Percentiles rank a stretch among this genome's conserved stretches.
Conservation (phyloP, 2,797 vertebrate species). For the Hydrolagus colliei region DNA sequence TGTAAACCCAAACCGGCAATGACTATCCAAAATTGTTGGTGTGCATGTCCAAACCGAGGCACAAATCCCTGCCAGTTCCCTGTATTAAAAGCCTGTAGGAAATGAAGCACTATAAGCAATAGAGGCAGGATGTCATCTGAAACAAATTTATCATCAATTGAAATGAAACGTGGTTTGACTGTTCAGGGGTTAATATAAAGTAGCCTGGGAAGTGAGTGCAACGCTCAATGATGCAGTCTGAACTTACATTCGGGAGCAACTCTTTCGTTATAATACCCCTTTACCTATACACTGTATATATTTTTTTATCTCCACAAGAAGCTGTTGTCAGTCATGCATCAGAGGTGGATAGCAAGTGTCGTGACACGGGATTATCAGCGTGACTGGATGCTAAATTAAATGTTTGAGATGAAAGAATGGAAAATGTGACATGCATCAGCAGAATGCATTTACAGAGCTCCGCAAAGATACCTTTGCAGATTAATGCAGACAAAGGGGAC, state of each 20-base stretch:
- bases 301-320: conserved; percentile 93
- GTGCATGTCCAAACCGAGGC: too few species aligned
- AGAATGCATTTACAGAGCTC: conserved; percentile 72
- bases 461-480: conserved; percentile 80
- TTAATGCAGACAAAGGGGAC: conserved; percentile 49
- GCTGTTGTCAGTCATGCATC: conserved; percentile 91
- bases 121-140: conserved; percentile 49
- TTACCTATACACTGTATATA: conserved; percentile 62
- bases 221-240: conserved; percentile 78
- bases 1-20: too few species aligned
- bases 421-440: conserved; percentile 78
- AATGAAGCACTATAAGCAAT: background rate
- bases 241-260: conserved; percentile 65
- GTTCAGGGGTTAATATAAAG: conserved; percentile 55
- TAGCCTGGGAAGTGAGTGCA: conserved; percentile 62
- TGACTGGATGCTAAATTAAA: conserved; percentile 91
- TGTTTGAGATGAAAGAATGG: conserved; percentile 89
- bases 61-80: too few species aligned
- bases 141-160: conserved; percentile 49
- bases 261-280: conserved; percentile 87
- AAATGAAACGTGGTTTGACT: conserved; percentile 58
- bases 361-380: conserved; percentile 95
- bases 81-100: too few species aligned
- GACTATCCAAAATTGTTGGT: too few species aligned
- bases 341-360: conserved; percentile 96